These are phyloP conservation scores for Oxystoma pomonae DNA, from an alignment of 2,888 invertebrate species.

Conservation along the genomic window DNA sequence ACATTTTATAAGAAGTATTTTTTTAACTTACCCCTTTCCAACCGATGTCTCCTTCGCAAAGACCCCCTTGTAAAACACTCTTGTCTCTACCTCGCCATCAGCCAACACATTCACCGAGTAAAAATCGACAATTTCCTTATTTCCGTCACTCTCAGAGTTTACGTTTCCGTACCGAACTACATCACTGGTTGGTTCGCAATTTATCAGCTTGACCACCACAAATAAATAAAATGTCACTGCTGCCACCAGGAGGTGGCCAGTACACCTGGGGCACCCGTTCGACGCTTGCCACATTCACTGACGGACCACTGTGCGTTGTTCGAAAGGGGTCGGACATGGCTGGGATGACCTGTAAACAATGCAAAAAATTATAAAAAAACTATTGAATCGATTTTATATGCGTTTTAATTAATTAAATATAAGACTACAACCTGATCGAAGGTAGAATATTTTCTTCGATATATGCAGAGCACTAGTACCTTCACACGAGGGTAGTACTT, in stretches of 20 bases:
- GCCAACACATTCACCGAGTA: slow-evolving; percentile 60
- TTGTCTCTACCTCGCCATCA: slow-evolving; percentile 67
- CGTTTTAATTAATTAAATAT: no score
- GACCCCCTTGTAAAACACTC: slow-evolving; percentile 60
- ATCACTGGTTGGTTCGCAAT: background rate
- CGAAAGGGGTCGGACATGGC: background rate
- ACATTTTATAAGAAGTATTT: no score
- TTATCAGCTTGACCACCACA: slow-evolving; percentile 7
- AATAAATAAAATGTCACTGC: slow-evolving; percentile 21
- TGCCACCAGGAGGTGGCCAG: slow-evolving; percentile 37
- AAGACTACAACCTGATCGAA: no score
- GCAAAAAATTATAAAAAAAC: no score
- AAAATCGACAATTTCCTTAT: slow-evolving; percentile 55
- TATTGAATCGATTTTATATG: no score
- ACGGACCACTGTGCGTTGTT: background rate
- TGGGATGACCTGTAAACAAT: background rate
- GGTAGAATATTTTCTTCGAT: no score
- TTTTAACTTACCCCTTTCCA: slow-evolving; percentile 56
- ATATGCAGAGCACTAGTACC: no score
- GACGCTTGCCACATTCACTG: slow-evolving; percentile 29
- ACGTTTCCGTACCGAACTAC: background rate
- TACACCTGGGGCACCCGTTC: slow-evolving; percentile 34
- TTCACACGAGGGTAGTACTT: no score
- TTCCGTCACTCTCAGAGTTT: slow-evolving; percentile 21
- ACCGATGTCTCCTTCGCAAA: slow-evolving; percentile 66